Conservation (phyloP, 1,140 invertebrate genomes). For the Trichoplusia ni region DNA sequence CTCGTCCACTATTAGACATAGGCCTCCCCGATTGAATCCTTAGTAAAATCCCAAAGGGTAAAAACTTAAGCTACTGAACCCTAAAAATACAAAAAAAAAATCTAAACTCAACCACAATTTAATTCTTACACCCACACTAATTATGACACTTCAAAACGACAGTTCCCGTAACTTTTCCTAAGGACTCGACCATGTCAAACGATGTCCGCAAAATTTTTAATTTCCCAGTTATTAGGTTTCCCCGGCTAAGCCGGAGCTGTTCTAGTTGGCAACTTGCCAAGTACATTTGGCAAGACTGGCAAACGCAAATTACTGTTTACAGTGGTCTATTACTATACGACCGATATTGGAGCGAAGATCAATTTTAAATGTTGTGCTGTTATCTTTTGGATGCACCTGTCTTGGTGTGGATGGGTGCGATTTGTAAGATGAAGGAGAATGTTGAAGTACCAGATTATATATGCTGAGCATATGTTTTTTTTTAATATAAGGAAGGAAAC, state of each 20-base stretch:
- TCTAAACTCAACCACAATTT: background rate
- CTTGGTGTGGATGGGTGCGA: too few relatives aligned
- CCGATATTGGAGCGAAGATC: constrained; percentile 4
- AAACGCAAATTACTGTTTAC: constrained; percentile 55
- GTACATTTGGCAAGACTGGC: constrained; percentile 49
- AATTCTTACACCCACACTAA: background rate
- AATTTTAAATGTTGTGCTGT: constrained; percentile 7
- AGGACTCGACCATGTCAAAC: constrained; percentile 11
- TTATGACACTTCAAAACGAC: background rate
- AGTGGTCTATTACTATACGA: constrained; percentile 1
- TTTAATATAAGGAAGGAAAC: too few relatives aligned
- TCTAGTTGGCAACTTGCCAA: constrained; percentile 43
- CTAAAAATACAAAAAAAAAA: too few relatives aligned
- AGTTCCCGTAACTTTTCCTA: constrained; percentile 5
- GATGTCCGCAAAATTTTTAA: constrained; percentile 24
- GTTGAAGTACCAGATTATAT: too few relatives aligned
- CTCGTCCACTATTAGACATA: too few relatives aligned
- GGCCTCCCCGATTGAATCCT: too few relatives aligned
- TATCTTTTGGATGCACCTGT: too few relatives aligned
- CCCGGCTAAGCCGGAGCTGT: constrained; percentile 9
- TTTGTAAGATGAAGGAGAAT: too few relatives aligned
- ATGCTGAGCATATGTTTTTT: too few relatives aligned
- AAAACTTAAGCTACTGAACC: too few relatives aligned
- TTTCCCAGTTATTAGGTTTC: constrained; percentile 26
- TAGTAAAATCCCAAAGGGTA: too few relatives aligned